Evolutionary conservation across 2,113 vertebrate genomes (phyloP).

Genomic region (Cyprinodon variegatus): DNA sequence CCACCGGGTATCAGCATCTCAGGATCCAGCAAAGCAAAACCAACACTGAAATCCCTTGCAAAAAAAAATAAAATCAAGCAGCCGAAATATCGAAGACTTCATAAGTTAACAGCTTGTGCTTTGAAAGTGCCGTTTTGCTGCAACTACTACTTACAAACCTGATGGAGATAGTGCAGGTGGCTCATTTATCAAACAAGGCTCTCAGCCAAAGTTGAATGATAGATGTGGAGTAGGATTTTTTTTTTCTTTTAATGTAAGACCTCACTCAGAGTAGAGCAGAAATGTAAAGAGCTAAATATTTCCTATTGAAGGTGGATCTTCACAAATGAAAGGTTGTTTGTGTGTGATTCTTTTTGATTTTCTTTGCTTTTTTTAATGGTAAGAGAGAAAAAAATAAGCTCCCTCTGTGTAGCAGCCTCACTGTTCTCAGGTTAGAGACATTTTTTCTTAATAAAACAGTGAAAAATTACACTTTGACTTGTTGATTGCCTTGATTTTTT

Average conservation of each 20-base stretch:
- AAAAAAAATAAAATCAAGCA: slow-evolving; percentile 14
- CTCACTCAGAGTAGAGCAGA: slow-evolving; percentile 34
- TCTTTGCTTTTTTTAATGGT: slow-evolving; percentile 40
- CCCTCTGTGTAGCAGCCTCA: slow-evolving; percentile 68
- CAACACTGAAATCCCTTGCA: slow-evolving; percentile 52
- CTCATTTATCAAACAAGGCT: slow-evolving; percentile 56
- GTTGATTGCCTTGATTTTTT: slow-evolving; percentile 41
- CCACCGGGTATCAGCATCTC: slow-evolving; percentile 54
- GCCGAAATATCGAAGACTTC: slow-evolving; percentile 47
- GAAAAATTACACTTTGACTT: slow-evolving; percentile 67
- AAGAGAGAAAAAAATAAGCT: slow-evolving; percentile 29
- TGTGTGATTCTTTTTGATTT: slow-evolving; percentile 44
- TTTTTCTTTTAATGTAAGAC: slow-evolving; percentile 23
- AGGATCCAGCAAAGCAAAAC: slow-evolving; percentile 58
- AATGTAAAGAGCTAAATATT: slow-evolving; percentile 49
- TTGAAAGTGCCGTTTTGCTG: slow-evolving; percentile 49
- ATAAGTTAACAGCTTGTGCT: slow-evolving; percentile 56
- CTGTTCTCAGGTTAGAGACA: slow-evolving; percentile 74
- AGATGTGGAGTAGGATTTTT: slow-evolving; percentile 40
- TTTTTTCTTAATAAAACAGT: slow-evolving; percentile 70
- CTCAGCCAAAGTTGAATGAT: slow-evolving; percentile 49
- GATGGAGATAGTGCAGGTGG: slow-evolving; percentile 39
- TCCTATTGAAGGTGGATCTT: slow-evolving; percentile 44
- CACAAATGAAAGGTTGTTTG: slow-evolving; percentile 59
- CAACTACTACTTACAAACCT: slow-evolving; percentile 43